Evolutionary conservation across 2,113 vertebrate species (phyloP).

Genomic region (Dunckerocampus dactyliophorus): DNA sequence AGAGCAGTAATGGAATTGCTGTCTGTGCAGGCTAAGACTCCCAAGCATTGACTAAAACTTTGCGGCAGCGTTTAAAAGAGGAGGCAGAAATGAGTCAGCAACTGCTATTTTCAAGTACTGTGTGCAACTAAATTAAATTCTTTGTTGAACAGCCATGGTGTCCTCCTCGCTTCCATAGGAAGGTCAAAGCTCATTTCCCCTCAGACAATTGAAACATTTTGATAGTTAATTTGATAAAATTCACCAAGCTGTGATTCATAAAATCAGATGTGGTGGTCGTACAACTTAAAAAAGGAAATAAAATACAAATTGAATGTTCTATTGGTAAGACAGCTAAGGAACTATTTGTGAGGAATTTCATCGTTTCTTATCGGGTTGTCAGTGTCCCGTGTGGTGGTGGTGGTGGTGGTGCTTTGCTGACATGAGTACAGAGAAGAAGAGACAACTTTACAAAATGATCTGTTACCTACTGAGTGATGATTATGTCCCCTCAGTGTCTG

Average conservation of each 20-base stretch:
- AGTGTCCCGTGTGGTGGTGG: slow-evolving; percentile 85
- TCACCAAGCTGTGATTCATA: slow-evolving; percentile 53
- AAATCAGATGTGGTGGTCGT: slow-evolving; percentile 78
- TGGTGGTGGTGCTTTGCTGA: slow-evolving; percentile 82
- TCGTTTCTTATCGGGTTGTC: slow-evolving; percentile 79
- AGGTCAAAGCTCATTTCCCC: slow-evolving; percentile 76
- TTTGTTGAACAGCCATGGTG: slow-evolving; percentile 81
- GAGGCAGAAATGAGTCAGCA: slow-evolving; percentile 79
- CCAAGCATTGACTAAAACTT: slow-evolving; percentile 81
- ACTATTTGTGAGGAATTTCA: slow-evolving; percentile 91
- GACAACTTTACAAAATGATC: slow-evolving; percentile 99
- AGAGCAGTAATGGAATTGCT: slow-evolving; percentile 73
- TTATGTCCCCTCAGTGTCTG: slow-evolving; percentile 99
- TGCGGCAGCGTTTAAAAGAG: slow-evolving; percentile 86
- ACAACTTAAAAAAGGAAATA: slow-evolving; percentile 80
- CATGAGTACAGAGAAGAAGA: slow-evolving; percentile 94
- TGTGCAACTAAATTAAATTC: slow-evolving; percentile 78
- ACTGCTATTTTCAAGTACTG: slow-evolving; percentile 80
- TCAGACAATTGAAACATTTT: slow-evolving; percentile 75
- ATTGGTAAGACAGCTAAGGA: slow-evolving; percentile 88
- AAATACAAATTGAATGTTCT: slow-evolving; percentile 83
- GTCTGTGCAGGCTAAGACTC: slow-evolving; percentile 43
- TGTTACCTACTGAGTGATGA: slow-evolving; percentile 99
- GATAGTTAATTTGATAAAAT: slow-evolving; percentile 71
- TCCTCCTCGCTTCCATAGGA: slow-evolving; percentile 98